Evolutionary conservation across 35 echinoderm and acorn worm genomes (phyloP), one percentile per base, ranked within the genome.

Genomic region (Strongylocentrotus purpuratus): DNA sequence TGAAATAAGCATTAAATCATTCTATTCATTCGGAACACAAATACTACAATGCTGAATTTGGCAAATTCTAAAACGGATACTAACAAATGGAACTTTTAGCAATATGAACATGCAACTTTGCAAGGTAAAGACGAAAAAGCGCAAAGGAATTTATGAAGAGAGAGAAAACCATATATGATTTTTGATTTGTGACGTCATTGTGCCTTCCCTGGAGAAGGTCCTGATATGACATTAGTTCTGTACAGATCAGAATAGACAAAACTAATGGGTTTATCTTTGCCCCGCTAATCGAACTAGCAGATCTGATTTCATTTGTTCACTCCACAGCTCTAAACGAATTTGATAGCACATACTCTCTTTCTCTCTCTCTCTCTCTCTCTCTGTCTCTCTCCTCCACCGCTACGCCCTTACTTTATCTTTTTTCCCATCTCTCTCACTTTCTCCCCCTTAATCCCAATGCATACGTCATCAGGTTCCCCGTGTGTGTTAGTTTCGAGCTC

Each of bases 241-340:
- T 89, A 46, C 33, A 25, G 87, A 46, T 89, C 87, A 20, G 45
- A 46, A 89, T 33, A 46, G 87, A 46, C 87, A 89, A 45, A 45
- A 89, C 87, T 45, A 89, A 89, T 89, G 87, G 87, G 87, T 89
- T 89, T 89, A 89, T 89, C 87, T 89, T 89, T 78, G 65, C 65
- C 65, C 65, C 65, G 22, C 65, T 78, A 78, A 78, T 78, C 65
- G 65, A 78, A 78, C 22, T 78, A 78, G 22, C 65, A 78, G 65
- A 78, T 78, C 65, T 78, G 25, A 78, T 78, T 78, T 78, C 65
- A 78, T 78, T 78, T 78, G 20, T 78, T 78, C 65, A 78, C 65
- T 78, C 65, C 65, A 78, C 65, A 78, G 65, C 65, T 78, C 65
- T 78, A 78, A 78, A 28, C 25, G 65, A 78, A 78, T 78, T 78